A percentile compares a stretch with the other conserved stretches of the same genome.
phyloP scores from a whole-genome alignment of 2,113 vertebrate genomes.

The Dasyurus viverrinus region DNA sequence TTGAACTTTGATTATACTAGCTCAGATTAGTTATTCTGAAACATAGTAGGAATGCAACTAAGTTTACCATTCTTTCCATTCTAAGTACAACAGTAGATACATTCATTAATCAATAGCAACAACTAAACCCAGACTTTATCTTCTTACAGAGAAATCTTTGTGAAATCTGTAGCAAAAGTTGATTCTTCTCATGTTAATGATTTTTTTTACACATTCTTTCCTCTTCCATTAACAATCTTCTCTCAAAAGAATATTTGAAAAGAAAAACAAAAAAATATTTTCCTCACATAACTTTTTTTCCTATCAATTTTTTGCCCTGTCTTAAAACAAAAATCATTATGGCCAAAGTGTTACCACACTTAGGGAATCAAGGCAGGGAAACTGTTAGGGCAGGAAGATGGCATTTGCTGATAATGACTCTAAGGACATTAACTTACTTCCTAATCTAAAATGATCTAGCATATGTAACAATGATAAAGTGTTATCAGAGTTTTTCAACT shows the following conservation, averaged over 20 bases:
- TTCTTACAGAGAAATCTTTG: background rate
- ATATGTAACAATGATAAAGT: background rate
- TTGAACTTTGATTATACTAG: constrained; percentile 66
- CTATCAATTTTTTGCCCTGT: constrained; percentile 1
- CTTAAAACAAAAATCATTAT: background rate
- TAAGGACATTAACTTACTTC: background rate
- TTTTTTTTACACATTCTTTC: background rate
- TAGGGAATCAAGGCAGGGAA: background rate
- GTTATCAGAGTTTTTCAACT: background rate
- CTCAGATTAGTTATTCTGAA: constrained; percentile 77
- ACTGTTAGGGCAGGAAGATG: background rate
- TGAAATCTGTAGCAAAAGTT: background rate
- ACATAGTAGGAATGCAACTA: constrained; percentile 54
- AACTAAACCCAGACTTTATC: background rate
- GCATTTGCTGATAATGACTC: background rate
- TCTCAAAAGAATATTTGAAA: constrained; percentile 25
- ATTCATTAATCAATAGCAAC: constrained; percentile 33
- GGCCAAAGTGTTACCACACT: background rate
- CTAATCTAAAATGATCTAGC: background rate
- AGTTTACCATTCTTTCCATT: constrained; percentile 16
- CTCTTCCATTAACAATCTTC: background rate
- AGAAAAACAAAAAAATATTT: constrained; percentile 7
- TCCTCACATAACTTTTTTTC: constrained; percentile 4
- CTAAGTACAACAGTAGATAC: constrained; percentile 30
- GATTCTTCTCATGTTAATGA: background rate